Base-by-base conservation (phyloP, 37 sponge, comb jelly and placozoan genomes). In the Oopsacas minuta region DNA sequence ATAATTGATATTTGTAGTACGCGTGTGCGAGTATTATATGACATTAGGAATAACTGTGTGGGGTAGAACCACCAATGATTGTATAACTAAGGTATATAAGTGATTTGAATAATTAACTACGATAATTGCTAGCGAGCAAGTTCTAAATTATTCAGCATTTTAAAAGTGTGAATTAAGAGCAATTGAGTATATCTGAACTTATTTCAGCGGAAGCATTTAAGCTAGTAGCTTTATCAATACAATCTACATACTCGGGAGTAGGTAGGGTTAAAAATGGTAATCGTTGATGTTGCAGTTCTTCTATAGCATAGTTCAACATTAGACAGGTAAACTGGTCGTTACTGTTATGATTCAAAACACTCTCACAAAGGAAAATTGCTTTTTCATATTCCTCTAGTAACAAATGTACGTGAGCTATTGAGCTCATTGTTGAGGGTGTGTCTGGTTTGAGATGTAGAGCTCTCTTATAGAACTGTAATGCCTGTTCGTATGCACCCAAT, bases 321-420 rank as follows among this genome's bases (percentile, higher is more conserved):
- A 61, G 75, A n/a, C 22, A 20, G 75, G 75, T 61, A 34, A 61
- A 61, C 75, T 61, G 75, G 75, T 61, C 75, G 75, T 61, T 61
- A 34, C 7, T 61, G 75, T 61, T 61, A 3, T 25, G 17, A 10
- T 61, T n/a, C 28, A 61, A 34, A 3, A 61, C 30, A 34, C 75
- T 10, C 75, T 61, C 75, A n/a, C 75, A 61, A 3, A 61, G 75
- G 22, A 12, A 25, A 34, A n/a, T 12, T 34, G 86, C 89, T 10
- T 81, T 36, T 1, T 85, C 87, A 37, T 81, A 87, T 0, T 94
- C 83, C 17, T 88, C 90, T 39, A 61, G 84, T 36, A 94, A 84
- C 0, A 91, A 82, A 42, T 88, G 83, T 0, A 87, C 83, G 81
- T 91, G 91, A 0, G 90, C 92, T 39, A 94, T 88, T 17, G 90